These are phyloP conservation scores for Troides aeacus DNA, from an alignment of 2,888 invertebrate genomes.

Conservation along the genomic window DNA sequence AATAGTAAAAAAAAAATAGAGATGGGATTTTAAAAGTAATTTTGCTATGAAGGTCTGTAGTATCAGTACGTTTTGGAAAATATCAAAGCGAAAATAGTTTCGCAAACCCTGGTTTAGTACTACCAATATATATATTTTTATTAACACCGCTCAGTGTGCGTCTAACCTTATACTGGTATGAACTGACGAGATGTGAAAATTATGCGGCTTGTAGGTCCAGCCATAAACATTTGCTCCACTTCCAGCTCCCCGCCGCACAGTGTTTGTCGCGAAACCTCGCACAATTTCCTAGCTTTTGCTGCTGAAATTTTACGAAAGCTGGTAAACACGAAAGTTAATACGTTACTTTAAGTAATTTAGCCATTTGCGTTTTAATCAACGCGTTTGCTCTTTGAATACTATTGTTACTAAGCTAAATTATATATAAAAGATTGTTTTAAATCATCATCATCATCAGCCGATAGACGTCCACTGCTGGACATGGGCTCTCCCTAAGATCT, in stretches of 20 bases:
- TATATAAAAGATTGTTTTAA: too few relatives aligned
- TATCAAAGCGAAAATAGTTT: too few relatives aligned
- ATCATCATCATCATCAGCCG: too few relatives aligned
- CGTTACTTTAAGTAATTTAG: slow-evolving; percentile 9
- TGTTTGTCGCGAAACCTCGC: slow-evolving; percentile 21
- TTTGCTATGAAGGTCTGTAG: too few relatives aligned
- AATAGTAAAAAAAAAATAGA: too few relatives aligned
- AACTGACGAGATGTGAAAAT: slow-evolving; percentile 52
- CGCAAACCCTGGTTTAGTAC: too few relatives aligned
- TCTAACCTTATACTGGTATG: slow-evolving; percentile 29
- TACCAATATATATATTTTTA: not conserved
- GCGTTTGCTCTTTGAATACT: not conserved
- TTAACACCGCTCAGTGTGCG: slow-evolving; percentile 19
- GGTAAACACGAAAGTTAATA: slow-evolving; percentile 9
- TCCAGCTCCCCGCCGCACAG: slow-evolving; percentile 21
- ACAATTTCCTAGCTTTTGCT: slow-evolving; percentile 4
- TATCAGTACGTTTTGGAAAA: too few relatives aligned
- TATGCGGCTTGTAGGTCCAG: slow-evolving; percentile 52
- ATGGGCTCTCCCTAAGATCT: too few relatives aligned
- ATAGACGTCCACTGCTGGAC: too few relatives aligned
- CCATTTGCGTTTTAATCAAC: slow-evolving; percentile 6
- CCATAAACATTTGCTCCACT: slow-evolving; percentile 45
- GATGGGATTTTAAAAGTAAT: too few relatives aligned
- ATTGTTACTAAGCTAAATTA: not conserved
- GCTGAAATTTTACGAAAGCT: slow-evolving; percentile 3